Evolutionary conservation across 2,113 vertebrate genomes (phyloP).

Genomic region (Rynchops niger): DNA sequence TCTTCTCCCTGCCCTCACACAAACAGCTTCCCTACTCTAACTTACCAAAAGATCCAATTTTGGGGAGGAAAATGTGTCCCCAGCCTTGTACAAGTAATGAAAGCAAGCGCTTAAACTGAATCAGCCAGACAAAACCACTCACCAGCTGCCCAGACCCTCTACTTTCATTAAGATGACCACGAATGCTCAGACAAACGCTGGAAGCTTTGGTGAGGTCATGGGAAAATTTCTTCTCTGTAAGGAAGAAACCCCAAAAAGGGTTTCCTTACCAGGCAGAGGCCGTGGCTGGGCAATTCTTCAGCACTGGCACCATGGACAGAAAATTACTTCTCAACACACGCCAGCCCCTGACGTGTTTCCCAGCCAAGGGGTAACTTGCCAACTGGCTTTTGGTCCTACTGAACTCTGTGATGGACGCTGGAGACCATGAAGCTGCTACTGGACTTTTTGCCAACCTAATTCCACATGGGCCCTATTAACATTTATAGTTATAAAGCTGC

Average conservation of each 20-base stretch:
- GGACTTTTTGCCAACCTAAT: neutral
- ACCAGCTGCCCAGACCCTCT: neutral
- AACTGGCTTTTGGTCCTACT: neutral
- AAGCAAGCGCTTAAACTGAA: neutral
- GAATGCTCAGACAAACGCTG: neutral
- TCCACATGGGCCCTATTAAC: neutral
- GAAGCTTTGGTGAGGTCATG: neutral
- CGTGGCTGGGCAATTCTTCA: neutral
- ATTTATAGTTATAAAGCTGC: neutral
- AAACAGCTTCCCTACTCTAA: neutral
- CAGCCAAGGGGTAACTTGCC: neutral
- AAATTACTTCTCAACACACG: neutral
- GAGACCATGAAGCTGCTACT: neutral
- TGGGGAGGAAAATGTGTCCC: neutral
- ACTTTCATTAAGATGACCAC: neutral
- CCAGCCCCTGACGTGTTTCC: neutral
- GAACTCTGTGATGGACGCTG: neutral
- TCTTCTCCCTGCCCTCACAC: neutral
- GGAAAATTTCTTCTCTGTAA: neutral
- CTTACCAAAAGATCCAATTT: neutral
- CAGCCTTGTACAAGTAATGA: neutral
- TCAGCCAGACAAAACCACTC: neutral
- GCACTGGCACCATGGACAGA: neutral
- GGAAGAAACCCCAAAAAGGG: neutral
- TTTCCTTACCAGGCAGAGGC: neutral